A percentile compares a stretch with the other conserved stretches of the same genome.
Evolutionary conservation across 2,113 vertebrate genomes (phyloP).

Genomic region (Nothocercus nigrocapillus): DNA sequence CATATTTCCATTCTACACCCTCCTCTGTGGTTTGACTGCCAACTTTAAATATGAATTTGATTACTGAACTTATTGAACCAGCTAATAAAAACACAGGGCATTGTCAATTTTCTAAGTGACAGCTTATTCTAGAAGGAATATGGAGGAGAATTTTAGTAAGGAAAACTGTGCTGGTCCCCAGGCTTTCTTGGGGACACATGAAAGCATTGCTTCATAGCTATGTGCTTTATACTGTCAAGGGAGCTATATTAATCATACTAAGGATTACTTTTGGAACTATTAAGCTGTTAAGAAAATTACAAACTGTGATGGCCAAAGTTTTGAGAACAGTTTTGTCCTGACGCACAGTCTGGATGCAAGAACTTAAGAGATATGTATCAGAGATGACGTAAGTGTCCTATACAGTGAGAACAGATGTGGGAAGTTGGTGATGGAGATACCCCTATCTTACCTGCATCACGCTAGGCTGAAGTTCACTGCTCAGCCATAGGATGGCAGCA

Average conservation of each 20-base stretch:
- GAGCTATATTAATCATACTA: background rate
- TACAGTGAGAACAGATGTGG: background rate
- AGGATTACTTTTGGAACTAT: background rate
- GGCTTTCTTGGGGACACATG: background rate
- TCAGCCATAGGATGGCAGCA: background rate
- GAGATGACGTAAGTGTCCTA: background rate
- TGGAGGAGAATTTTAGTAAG: background rate
- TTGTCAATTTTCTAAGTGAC: background rate
- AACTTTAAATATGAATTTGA: background rate
- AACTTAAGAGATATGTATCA: background rate
- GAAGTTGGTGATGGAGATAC: background rate
- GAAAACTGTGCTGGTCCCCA: background rate
- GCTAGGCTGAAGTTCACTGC: fast-evolving
- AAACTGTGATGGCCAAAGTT: background rate
- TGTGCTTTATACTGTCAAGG: background rate
- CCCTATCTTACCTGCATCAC: background rate
- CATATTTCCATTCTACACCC: background rate
- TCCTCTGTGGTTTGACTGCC: background rate
- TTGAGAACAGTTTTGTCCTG: background rate
- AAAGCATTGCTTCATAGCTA: fast-evolving
- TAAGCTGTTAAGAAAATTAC: background rate
- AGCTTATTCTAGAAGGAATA: background rate
- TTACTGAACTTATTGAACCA: no score
- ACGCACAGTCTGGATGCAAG: background rate
- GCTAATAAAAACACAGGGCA: background rate